Evolutionary conservation across 2,888 invertebrate genomes (phyloP).

Genomic region (Stenodema calcarata): DNA sequence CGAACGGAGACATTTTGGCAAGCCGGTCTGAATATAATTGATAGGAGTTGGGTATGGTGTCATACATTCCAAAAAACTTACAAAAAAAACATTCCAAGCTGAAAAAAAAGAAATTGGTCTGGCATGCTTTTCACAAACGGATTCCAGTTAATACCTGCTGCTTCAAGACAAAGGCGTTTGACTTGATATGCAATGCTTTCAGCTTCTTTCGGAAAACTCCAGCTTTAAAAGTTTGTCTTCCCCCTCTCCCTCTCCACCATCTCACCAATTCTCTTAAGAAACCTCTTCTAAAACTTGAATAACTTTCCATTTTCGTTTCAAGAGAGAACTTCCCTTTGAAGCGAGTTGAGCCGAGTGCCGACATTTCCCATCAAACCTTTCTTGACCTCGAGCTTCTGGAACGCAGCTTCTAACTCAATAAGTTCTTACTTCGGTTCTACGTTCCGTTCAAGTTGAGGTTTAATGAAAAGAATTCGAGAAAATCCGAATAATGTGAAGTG

Average conservation of each 20-base stretch:
- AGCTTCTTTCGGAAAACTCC: neutral
- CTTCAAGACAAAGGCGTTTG: conserved; percentile 11
- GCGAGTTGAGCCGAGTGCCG: neutral
- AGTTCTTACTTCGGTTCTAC: neutral
- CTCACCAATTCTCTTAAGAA: conserved; percentile 6
- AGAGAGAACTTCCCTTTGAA: conserved; percentile 10
- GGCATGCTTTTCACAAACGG: neutral
- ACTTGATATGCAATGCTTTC: conserved; percentile 6
- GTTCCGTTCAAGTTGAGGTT: neutral
- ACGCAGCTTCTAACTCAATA: conserved; percentile 19
- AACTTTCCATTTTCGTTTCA: conserved; percentile 17
- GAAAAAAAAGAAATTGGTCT: neutral
- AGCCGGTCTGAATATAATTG: no score
- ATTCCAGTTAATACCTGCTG: neutral
- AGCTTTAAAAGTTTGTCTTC: conserved; percentile 10
- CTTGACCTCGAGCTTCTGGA: conserved; percentile 23
- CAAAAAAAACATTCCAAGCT: no score
- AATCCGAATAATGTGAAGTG: no score
- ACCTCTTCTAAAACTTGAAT: conserved; percentile 22
- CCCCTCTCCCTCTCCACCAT: no score
- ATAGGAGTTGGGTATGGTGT: no score
- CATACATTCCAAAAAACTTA: no score
- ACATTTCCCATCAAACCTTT: conserved; percentile 32
- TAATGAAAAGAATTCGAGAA: neutral
- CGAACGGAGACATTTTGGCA: no score